Base-by-base conservation (phyloP, 1,140 invertebrate species). In the Tetramorium alpestre region DNA sequence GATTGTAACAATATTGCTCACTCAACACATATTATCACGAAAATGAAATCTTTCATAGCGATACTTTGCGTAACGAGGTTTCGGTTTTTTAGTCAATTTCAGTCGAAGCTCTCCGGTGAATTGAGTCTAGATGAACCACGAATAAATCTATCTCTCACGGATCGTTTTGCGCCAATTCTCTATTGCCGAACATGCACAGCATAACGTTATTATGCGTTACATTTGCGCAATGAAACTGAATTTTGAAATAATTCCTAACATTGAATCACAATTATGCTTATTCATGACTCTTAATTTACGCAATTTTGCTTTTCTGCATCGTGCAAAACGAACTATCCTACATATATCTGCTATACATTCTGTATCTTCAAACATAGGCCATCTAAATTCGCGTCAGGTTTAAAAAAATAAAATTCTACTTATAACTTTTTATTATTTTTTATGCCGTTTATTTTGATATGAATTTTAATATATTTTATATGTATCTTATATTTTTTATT, bases 71-170 rank as follows among this genome's bases (percentile, higher is more conserved):
- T 22, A 44, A 56, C 13, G 16, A 25, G 58, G 25, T n/a, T 72
- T 62, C 69, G 54, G 16, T 60, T 84, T 84, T 84, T 44, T 22
- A 25, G 54, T 73, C 80, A 60, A n/a, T 73, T 84, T 73, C 8
- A 25, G 7, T 25, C 33, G 13, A 8, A 78, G 22, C 5, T 69
- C 33, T 67, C 62, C 3, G n/a, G 3, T 44, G 13, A 41, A 47
- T 11, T 18, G 67, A 47, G 7, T 13, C 4, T 58, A 58, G 38
- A 47, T 70, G 25, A 60, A 58, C 16, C 65, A 25, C 25, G 72
- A 82, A 65, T 49, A 33, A 65, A 82, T 82, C 41, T 58, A 58
- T 73, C 67, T 82, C 49, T 72, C 51, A 11, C 18, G 6, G 41
- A 72, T 22, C 18, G 13, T 72, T 73, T 67, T 28, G 18, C 41